A percentile compares a stretch with the other conserved stretches of the same genome.
These are phyloP conservation scores for Erinaceus europaeus DNA, from an alignment of 2,113 vertebrate species.

Conservation along the genomic window DNA sequence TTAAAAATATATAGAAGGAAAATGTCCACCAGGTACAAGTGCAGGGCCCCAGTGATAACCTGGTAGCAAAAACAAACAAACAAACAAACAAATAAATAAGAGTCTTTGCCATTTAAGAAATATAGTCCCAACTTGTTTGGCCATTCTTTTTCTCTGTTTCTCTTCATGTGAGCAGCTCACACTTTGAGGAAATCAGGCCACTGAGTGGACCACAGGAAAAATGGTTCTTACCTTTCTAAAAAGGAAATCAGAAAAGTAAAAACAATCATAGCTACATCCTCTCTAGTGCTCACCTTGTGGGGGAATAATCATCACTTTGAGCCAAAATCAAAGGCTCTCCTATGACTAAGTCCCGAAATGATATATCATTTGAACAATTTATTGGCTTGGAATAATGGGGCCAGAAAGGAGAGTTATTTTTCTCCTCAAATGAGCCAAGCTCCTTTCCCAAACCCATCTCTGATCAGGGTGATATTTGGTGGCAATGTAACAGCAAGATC, in stretches of 20 bases:
- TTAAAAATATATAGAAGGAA: too few relatives aligned
- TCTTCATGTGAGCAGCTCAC: neutral
- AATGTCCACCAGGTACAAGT: too few relatives aligned
- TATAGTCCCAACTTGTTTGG: neutral
- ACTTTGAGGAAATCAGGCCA: slow-evolving; percentile 5
- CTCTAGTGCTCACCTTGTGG: neutral
- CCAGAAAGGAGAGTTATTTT: slow-evolving; percentile 39
- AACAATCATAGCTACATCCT: neutral
- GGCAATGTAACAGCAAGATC: slow-evolving; percentile 37
- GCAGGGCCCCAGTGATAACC: too few relatives aligned
- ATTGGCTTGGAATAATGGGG: slow-evolving; percentile 25
- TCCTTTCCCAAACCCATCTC: neutral
- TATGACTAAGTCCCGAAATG: slow-evolving; percentile 10
- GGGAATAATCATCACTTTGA: neutral
- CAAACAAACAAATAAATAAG: too few relatives aligned
- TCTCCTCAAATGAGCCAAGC: slow-evolving; percentile 39
- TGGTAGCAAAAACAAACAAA: too few relatives aligned
- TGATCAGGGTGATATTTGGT: slow-evolving; percentile 29
- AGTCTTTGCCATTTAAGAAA: neutral
- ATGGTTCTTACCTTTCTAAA: neutral
- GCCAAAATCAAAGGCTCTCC: slow-evolving; percentile 32
- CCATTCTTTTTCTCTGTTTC: too few relatives aligned
- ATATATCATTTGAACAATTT: slow-evolving; percentile 46
- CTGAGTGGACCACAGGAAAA: neutral
- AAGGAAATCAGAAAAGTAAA: neutral